Evolutionary conservation across 2,797 vertebrate species (phyloP).

Genomic region (Garrulus glandarius): DNA sequence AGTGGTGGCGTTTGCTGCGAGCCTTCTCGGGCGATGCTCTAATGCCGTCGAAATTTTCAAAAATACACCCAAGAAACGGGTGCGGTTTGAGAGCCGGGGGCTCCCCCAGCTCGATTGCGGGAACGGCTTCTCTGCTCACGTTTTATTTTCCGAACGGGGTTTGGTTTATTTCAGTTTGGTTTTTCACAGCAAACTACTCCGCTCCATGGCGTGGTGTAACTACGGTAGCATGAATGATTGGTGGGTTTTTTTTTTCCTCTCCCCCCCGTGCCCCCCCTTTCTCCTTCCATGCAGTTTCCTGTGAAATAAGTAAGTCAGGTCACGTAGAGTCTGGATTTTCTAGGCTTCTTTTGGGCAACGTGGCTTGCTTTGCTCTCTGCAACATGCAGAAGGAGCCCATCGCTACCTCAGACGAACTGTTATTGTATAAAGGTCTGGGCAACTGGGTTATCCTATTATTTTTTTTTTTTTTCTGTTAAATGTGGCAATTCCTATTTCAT

Average conservation of each 20-base stretch:
- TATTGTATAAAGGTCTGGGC: constrained; percentile 19
- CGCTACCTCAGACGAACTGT: constrained; percentile 38
- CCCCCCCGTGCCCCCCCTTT: not conserved
- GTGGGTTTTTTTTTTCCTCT: not conserved
- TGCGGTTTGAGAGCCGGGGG: not conserved
- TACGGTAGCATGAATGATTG: constrained; percentile 83
- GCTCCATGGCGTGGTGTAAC: constrained; percentile 69
- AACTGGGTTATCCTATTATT: not conserved
- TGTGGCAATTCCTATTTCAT: constrained; percentile 47
- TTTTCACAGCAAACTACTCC: constrained; percentile 59
- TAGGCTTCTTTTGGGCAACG: constrained; percentile 76
- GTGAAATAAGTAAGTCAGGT: constrained; percentile 81
- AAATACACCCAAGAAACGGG: not conserved
- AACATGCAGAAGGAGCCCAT: constrained; percentile 36
- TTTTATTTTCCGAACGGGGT: not conserved
- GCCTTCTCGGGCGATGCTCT: not conserved
- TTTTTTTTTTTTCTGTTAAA: not conserved
- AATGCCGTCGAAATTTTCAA: not conserved
- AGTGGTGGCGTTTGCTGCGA: constrained; percentile 43
- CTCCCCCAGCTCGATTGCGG: not conserved
- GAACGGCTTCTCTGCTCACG: not conserved
- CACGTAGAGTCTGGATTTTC: constrained; percentile 84
- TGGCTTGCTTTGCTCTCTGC: constrained; percentile 71
- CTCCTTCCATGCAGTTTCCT: constrained; percentile 78
- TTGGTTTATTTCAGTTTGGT: constrained; percentile 57